A percentile compares a stretch with the other conserved stretches of the same genome.
Conservation (phyloP, 2,888 invertebrate genomes). For the Diplazon laetatorius region DNA sequence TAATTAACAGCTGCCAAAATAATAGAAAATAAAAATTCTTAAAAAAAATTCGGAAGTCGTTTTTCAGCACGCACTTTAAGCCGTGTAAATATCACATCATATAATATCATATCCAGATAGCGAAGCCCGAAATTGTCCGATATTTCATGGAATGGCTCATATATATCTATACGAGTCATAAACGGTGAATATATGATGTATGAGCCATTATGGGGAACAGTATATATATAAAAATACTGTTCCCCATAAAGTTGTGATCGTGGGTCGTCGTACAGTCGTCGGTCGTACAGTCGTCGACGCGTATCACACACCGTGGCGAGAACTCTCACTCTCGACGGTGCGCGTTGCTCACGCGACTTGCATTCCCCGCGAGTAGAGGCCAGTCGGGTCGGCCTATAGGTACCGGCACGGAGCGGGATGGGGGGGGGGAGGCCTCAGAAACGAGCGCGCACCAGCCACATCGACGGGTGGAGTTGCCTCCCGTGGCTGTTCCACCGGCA, state of each 20-base stretch:
- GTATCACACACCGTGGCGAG: constrained; percentile 39
- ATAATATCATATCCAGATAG: too few species aligned
- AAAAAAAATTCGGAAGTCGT: too few species aligned
- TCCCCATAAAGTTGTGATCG: constrained; percentile 14
- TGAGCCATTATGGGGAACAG: too few species aligned
- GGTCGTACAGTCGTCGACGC: too few species aligned
- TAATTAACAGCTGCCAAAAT: too few species aligned
- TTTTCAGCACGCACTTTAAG: too few species aligned
- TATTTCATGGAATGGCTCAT: too few species aligned
- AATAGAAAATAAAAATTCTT: too few species aligned
- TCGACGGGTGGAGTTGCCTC: constrained; percentile 14
- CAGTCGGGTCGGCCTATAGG: too few species aligned
- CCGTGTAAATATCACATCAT: too few species aligned
- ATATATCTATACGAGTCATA: too few species aligned
- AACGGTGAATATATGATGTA: not conserved
- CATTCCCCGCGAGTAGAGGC: constrained; percentile 41
- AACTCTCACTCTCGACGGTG: constrained; percentile 65
- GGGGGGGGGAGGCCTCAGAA: constrained; percentile 2
- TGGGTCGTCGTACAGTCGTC: constrained; percentile 23
- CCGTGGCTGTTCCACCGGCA: constrained; percentile 9
- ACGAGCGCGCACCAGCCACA: constrained; percentile 22
- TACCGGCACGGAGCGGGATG: not conserved
- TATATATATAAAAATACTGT: not conserved
- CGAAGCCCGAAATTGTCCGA: too few species aligned
- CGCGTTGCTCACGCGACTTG: constrained; percentile 31